Conservation (phyloP, 2,113 vertebrate species). For the Todiramphus chloris region DNA sequence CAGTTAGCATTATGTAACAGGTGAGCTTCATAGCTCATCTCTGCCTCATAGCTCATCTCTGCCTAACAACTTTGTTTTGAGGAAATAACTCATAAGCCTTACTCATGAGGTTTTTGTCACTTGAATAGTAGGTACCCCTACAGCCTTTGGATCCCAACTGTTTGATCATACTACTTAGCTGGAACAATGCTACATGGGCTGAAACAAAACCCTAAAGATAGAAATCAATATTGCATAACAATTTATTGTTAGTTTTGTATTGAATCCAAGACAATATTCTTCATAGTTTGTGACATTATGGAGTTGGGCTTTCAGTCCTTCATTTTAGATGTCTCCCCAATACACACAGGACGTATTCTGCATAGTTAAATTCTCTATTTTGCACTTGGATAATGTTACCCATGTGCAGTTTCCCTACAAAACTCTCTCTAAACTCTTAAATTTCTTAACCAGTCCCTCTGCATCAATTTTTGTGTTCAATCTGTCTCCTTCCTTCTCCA, state of each 20-base stretch:
- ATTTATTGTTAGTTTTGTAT: neutral
- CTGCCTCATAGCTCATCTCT: neutral
- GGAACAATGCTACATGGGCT: neutral
- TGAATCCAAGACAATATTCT: neutral
- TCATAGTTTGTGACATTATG: neutral
- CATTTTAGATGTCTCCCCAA: neutral
- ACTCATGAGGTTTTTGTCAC: neutral
- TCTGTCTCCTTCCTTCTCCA: neutral
- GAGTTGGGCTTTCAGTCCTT: neutral
- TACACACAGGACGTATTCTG: fast-evolving
- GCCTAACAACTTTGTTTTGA: neutral
- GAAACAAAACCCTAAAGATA: neutral
- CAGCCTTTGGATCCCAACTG: neutral
- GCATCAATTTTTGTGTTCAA: neutral
- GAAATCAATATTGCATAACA: neutral
- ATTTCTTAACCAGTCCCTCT: neutral
- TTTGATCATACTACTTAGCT: neutral
- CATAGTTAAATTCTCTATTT: neutral
- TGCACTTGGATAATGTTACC: neutral
- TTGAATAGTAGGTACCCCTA: neutral
- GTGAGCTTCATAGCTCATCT: neutral
- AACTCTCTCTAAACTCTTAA: neutral
- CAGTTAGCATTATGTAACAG: neutral
- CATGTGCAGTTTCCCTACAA: neutral
- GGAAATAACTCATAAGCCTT: neutral